Evolutionary conservation across 2,888 invertebrate species (phyloP), one percentile per base, ranked within the genome.

Genomic region (Caenorhabditis virilis): DNA sequence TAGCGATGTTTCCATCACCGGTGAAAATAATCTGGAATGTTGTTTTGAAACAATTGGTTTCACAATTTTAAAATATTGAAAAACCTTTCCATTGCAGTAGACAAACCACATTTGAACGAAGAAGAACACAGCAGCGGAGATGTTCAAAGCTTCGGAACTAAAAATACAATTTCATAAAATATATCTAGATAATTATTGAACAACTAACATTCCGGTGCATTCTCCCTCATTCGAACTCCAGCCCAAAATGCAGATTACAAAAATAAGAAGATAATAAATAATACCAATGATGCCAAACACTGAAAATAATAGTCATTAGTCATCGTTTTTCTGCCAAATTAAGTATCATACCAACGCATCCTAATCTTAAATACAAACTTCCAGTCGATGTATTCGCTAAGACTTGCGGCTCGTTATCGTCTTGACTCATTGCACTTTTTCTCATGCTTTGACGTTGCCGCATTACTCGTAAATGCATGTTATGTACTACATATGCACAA

Each of bases 41-140:
- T 11, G 7, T 38, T 38, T 16, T 16, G 18, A 38, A 38, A 38
- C 6, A n/a, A n/a, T n/a, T n/a, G n/a, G n/a, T n/a, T n/a, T n/a
- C n/a, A n/a, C n/a, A n/a, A 7, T 16, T n/a, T 16, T 16, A 38
- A 38, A 15, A 38, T 38, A 9, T 9, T 9, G 15, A 15, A 38
- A 38, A 38, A 74, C 74, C 55, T 76, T 76, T 62, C 73, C 76
- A 41, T 76, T 76, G 53, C 76, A 76, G 39, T 69, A 76, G 3
- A 76, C 76, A 52, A 76, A 76, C 76, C 76, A 76, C 68, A 76
- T 76, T 50, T 76, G 76, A 13, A 68, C 59, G 50, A 73, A 73
- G 7, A 73, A 65, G 54, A 73, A 73, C 9, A 70, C 33, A 5
- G 66, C 66, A 18, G 73, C 67, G 51, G 65, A 35, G 22, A 63